A percentile compares a stretch with the other conserved stretches of the same genome.
Evolutionary conservation across 2,797 vertebrate species (phyloP).

Genomic region (Meda fulgida): DNA sequence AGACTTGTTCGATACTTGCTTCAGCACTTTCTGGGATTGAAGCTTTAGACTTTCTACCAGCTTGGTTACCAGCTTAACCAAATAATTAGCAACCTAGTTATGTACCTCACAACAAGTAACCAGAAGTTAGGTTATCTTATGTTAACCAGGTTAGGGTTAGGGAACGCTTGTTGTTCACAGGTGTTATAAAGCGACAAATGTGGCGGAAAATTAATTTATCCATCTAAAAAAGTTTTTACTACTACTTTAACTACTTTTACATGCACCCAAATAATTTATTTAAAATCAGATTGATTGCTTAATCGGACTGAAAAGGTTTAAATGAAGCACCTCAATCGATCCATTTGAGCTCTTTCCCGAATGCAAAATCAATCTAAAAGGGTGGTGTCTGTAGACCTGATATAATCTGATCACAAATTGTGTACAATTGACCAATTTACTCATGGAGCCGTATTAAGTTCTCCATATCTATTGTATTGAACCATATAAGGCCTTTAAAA

Average conservation of each 20-base stretch:
- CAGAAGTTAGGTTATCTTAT: background rate
- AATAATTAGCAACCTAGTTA: slow-evolving; percentile 24
- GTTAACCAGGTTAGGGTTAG: background rate
- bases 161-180: too few species aligned
- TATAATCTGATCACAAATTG: background rate
- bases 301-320: background rate
- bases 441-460: too few species aligned
- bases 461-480: too few species aligned
- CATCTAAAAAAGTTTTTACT: background rate
- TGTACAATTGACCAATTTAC: too few species aligned
- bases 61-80: background rate
- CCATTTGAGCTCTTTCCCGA: background rate
- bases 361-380: background rate
- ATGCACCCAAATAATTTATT: background rate
- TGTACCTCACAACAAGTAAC: background rate
- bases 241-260: background rate
- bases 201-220: background rate
- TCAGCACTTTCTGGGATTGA: background rate
- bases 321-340: background rate
- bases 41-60: background rate
- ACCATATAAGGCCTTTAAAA: too few species aligned
- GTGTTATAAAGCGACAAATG: background rate
- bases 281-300: background rate
- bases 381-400: background rate
- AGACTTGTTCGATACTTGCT: background rate